These are phyloP conservation scores for Spatulosminthurus flaviceps DNA, from an alignment of 2,888 invertebrate species.

Conservation along the genomic window DNA sequence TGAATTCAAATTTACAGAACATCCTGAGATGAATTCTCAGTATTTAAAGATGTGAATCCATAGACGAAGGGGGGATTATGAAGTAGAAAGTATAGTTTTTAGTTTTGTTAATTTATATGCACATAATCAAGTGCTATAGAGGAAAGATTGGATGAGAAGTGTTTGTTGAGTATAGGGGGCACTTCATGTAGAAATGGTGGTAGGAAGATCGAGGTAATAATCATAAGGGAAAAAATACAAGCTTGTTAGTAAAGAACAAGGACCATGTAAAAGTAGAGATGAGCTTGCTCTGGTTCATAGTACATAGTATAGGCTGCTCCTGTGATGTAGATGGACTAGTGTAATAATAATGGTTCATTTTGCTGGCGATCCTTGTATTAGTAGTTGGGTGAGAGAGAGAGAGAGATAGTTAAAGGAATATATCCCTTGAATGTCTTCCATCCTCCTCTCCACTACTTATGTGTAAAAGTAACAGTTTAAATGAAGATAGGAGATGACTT, in stretches of 20 bases:
- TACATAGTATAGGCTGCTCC: background rate
- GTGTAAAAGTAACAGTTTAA: background rate
- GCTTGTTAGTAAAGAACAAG: background rate
- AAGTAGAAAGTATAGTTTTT: conserved; percentile 45
- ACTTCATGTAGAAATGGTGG: background rate
- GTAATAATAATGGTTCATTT: conserved; percentile 13
- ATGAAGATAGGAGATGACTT: conserved; percentile 4
- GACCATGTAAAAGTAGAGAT: background rate
- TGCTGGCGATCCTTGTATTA: conserved; percentile 10
- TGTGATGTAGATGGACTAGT: background rate
- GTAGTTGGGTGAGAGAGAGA: background rate
- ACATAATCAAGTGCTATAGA: conserved; percentile 33
- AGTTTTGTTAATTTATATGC: conserved; percentile 43
- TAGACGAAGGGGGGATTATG: background rate
- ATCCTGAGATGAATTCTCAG: conserved; percentile 46
- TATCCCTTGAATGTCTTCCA: conserved; percentile 2
- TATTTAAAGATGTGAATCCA: background rate
- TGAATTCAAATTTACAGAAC: too few species aligned
- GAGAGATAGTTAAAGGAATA: too few species aligned
- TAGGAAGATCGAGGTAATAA: conserved; percentile 8
- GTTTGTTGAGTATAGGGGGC: background rate
- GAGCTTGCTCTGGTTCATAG: too few species aligned
- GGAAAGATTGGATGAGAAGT: background rate
- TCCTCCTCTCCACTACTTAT: too few species aligned
- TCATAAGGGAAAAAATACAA: conserved; percentile 4